A percentile compares a stretch with the other conserved stretches of the same genome.
phyloP scores from a whole-genome alignment of 2,888 invertebrate species.

The Corbicula japonica region DNA sequence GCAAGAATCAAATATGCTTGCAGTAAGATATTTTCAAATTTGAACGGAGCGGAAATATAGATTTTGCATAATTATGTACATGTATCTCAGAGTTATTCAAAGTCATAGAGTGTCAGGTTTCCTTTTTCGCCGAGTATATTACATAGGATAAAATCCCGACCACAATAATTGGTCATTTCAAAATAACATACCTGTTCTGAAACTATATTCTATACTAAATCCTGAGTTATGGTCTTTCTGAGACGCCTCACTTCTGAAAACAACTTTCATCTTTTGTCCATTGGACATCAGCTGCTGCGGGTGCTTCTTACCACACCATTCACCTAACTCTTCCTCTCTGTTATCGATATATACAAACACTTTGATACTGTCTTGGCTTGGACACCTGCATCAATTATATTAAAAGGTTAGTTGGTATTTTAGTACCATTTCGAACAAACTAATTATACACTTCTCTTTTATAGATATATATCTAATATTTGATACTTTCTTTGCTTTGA shows the following conservation, averaged over 20 bases:
- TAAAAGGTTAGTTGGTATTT: no score
- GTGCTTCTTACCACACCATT: slow-evolving; percentile 93
- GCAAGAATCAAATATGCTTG: no score
- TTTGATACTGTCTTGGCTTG: slow-evolving; percentile 91
- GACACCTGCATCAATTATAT: slow-evolving; percentile 80
- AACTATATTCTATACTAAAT: slow-evolving; percentile 95
- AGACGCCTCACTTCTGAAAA: slow-evolving; percentile 91
- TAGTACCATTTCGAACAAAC: no score
- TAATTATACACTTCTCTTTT: no score
- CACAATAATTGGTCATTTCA: neutral
- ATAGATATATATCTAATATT: no score
- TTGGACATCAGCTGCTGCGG: slow-evolving; percentile 98
- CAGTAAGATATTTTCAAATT: no score
- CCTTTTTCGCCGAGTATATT: no score
- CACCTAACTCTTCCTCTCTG: slow-evolving; percentile 94
- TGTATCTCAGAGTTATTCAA: no score
- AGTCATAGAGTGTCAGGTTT: no score
- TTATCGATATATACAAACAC: slow-evolving; percentile 94
- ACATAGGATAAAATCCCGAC: neutral
- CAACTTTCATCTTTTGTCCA: slow-evolving; percentile 94
- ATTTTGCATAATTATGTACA: no score
- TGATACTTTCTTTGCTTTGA: no score
- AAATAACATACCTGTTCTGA: slow-evolving; percentile 93
- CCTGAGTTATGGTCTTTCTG: slow-evolving; percentile 94
- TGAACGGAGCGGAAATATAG: no score